phyloP scores from a whole-genome alignment of 2,113 vertebrate species.

The Zootoca vivipara region DNA sequence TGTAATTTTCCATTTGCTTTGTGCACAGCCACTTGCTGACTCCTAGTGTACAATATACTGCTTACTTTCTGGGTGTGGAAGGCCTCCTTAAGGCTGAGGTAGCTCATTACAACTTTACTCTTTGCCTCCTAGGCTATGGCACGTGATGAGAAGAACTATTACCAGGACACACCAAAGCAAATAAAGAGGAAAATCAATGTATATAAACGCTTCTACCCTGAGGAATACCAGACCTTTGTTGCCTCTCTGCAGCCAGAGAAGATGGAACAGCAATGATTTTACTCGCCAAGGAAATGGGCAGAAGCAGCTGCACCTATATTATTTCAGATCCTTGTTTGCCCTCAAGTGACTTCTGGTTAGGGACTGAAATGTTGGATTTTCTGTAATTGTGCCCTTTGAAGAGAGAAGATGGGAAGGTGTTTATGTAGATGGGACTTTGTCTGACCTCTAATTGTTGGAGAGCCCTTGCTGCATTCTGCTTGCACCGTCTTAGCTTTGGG shows the following conservation, averaged over 20 bases:
- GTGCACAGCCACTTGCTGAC: neutral
- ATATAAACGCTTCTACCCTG: conserved; percentile 86
- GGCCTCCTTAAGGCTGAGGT: neutral
- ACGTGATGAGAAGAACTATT: conserved; percentile 95
- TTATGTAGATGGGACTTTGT: neutral
- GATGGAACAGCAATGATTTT: conserved; percentile 73
- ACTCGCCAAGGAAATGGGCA: neutral
- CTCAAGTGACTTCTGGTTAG: neutral
- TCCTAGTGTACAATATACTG: neutral
- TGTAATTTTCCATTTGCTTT: neutral
- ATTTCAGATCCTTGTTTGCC: neutral
- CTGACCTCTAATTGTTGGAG: neutral
- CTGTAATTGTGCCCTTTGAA: neutral
- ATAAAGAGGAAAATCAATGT: conserved; percentile 90
- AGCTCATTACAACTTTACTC: neutral
- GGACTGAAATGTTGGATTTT: neutral
- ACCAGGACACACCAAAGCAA: conserved; percentile 97
- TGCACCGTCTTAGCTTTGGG: neutral
- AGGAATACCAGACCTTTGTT: conserved; percentile 81
- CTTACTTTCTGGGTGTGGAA: conserved; percentile 15
- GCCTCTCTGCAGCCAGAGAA: conserved; percentile 72
- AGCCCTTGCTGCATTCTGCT: neutral
- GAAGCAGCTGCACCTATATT: fast-evolving
- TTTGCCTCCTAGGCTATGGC: conserved; percentile 87
- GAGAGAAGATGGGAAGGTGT: neutral